These are phyloP conservation scores for Chamaea fasciata DNA, from an alignment of 2,113 vertebrate species.

Conservation along the genomic window DNA sequence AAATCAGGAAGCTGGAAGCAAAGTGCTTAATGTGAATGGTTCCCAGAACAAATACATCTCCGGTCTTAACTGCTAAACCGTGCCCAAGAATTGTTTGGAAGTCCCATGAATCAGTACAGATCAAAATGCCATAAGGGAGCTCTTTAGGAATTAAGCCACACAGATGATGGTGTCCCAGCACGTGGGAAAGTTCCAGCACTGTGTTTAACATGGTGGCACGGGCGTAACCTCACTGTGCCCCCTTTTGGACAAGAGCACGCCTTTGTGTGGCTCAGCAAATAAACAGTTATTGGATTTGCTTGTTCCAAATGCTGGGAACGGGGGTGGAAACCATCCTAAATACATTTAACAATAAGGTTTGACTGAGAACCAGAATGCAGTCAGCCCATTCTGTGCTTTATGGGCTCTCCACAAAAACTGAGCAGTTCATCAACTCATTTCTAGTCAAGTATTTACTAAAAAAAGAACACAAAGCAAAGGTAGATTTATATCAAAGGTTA, in stretches of 20 bases:
- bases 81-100: background rate
- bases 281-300: background rate
- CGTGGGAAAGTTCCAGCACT: rapidly evolving
- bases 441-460: background rate
- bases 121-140: rapidly evolving
- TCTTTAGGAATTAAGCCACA: background rate
- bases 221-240: background rate
- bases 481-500: constrained; percentile 21
- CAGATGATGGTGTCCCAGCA: background rate
- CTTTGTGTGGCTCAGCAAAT: background rate
- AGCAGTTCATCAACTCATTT: background rate
- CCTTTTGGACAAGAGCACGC: background rate
- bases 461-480: background rate
- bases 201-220: rapidly evolving
- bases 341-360: background rate
- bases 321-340: background rate
- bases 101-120: rapidly evolving
- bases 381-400: background rate
- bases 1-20: background rate
- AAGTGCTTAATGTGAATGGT: rapidly evolving
- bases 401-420: background rate
- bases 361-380: background rate
- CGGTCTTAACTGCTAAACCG: background rate
- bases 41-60: background rate
- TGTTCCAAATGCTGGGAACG: background rate